These are phyloP conservation scores for Leptestheria dahalacensis DNA, from an alignment of 1,140 invertebrate genomes.

Conservation along the genomic window DNA sequence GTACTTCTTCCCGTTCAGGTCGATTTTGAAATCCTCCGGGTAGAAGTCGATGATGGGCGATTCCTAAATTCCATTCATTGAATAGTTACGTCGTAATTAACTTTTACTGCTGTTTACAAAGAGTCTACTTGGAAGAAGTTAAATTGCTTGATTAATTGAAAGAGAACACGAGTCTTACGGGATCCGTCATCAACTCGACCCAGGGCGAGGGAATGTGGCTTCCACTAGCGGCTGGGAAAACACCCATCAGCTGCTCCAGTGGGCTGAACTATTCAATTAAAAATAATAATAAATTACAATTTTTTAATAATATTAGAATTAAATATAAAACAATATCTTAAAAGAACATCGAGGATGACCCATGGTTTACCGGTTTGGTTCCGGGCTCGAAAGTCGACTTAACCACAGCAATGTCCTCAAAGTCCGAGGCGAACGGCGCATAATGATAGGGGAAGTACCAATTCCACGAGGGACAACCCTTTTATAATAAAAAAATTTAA, in stretches of 20 bases:
- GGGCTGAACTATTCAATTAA: slow-evolving; percentile 60
- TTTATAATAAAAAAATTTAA: slow-evolving; percentile 20
- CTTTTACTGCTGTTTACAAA: too few species aligned
- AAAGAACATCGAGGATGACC: background rate
- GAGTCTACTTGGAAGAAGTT: too few species aligned
- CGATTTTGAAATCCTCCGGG: slow-evolving; percentile 94
- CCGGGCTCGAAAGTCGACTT: slow-evolving; percentile 74
- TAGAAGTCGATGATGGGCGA: slow-evolving; percentile 98
- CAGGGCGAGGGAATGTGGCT: slow-evolving; percentile 84
- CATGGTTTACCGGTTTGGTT: slow-evolving; percentile 58
- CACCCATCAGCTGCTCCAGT: slow-evolving; percentile 96
- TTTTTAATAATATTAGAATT: background rate
- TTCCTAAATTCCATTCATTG: slow-evolving; percentile 35
- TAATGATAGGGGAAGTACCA: slow-evolving; percentile 99
- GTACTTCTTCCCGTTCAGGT: slow-evolving; percentile 98
- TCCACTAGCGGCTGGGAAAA: slow-evolving; percentile 93
- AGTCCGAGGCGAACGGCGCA: slow-evolving; percentile 99
- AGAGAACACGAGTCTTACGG: slow-evolving; percentile 40
- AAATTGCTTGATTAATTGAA: background rate
- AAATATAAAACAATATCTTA: background rate
- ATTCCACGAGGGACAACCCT: slow-evolving; percentile 97
- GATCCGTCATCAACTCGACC: slow-evolving; percentile 85
- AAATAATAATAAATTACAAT: slow-evolving; percentile 2
- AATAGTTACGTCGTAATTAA: too few species aligned
- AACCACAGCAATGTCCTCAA: slow-evolving; percentile 74